Conservation (phyloP, 2,888 invertebrate genomes). For the Chesias legatella region DNA sequence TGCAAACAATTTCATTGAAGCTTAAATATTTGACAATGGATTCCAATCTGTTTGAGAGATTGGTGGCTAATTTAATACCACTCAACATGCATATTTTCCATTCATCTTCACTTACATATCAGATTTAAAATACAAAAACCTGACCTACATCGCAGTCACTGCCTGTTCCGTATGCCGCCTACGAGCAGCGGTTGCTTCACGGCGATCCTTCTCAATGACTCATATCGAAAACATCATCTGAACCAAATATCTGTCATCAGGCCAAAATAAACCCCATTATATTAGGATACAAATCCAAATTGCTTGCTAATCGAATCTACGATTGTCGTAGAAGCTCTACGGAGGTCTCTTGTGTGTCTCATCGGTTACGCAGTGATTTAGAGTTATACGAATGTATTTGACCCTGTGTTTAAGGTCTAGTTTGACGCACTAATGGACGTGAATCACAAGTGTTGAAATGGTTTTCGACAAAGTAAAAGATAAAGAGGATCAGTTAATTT, state of each 20-base stretch:
- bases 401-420: slow-evolving; percentile 19
- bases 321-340: slow-evolving; percentile 11
- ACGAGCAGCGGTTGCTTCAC: slow-evolving; percentile 20
- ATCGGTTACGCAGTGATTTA: slow-evolving; percentile 13
- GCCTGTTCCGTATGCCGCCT: slow-evolving; percentile 25
- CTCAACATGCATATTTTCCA: neutral
- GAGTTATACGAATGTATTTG: slow-evolving; percentile 17
- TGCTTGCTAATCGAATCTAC: slow-evolving; percentile 5
- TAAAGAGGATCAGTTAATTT: neutral
- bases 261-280: slow-evolving; percentile 10
- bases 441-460: slow-evolving; percentile 20
- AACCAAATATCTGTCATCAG: slow-evolving; percentile 6
- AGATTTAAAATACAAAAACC: slow-evolving; percentile 22
- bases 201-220: slow-evolving; percentile 23
- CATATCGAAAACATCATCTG: slow-evolving; percentile 17
- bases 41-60: no score
- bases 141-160: slow-evolving; percentile 25
- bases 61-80: neutral
- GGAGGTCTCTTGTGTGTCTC: slow-evolving; percentile 30
- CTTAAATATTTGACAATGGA: no score
- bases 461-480: slow-evolving; percentile 9
- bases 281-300: slow-evolving; percentile 12
- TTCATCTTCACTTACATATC: slow-evolving; percentile 13
- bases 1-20: no score
- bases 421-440: slow-evolving; percentile 13